Evolutionary conservation across 1,140 invertebrate species (phyloP), one percentile per base, ranked within the genome.

Genomic region (Eupristina koningsbergeri): DNA sequence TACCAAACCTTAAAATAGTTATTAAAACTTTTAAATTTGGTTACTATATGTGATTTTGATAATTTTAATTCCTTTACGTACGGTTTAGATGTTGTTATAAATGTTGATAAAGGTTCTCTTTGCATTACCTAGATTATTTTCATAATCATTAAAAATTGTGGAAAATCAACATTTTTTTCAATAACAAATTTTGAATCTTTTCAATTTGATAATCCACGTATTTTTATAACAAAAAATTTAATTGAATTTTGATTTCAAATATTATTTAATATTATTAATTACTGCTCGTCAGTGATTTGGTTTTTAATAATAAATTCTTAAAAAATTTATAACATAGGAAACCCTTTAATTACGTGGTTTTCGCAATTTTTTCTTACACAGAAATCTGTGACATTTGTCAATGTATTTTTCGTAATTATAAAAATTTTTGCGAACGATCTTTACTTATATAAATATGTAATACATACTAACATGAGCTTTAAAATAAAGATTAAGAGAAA

Each of bases 191-290:
- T 58, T 93, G 93, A 84, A 93, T 93, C 86, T 94, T 94, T 19
- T 93, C 93, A 71, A 91, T 91, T 87, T 94, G 94, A 87, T 95
- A 95, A 88, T 95, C 94, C 1, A 92, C 91, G n/a, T 93, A 90
- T 71, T 93, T 91, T 93, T 91, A 8, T 94, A 94, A 84, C 94
- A 95, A 8, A 95, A 93, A 85, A 94, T 92, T 58, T 93, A 93
- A 78, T 93, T 92, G 89, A 94, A 93, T 36, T 92, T 93, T 41
- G 92, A 92, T 85, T 92, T 93, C 74, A 93, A 93, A 31, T 93
- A 92, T 1, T 86, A 17, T 11, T 91, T 90, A n/a, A 94, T 91
- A 11, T 91, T 90, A 29, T 92, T 92, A 91, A 11, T 91, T 90
- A 29, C 92, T 92, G 84, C 93, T 93, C 7, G 88, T 87, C 53